Conservation (phyloP, 2,113 vertebrate genomes). For the Pangasianodon hypophthalmus region DNA sequence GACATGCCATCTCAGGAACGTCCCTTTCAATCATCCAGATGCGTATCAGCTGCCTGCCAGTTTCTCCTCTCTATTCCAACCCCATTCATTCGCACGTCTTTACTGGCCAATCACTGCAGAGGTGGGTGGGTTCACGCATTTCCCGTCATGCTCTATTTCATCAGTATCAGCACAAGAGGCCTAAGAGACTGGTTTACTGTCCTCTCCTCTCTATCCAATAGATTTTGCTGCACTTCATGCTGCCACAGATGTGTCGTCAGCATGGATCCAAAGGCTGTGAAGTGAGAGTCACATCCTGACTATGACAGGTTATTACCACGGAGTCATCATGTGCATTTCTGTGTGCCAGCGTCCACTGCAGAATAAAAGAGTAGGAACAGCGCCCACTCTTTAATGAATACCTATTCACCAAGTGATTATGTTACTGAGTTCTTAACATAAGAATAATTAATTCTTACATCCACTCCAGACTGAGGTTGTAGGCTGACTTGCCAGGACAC, state of each 20-base stretch:
- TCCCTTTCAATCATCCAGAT: not conserved
- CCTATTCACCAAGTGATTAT: not conserved
- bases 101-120: not conserved
- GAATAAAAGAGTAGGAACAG: not conserved
- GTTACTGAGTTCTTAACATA: not conserved
- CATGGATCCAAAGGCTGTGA: not conserved
- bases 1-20: not conserved
- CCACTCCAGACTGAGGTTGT: not conserved
- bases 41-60: not conserved
- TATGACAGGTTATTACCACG: not conserved
- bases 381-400: not conserved
- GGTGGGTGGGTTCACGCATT: not conserved
- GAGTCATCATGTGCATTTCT: not conserved
- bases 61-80: not conserved
- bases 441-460: not conserved
- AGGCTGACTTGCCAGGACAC: constrained; percentile 1
- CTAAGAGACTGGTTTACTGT: not conserved
- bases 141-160: not conserved
- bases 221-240: not conserved
- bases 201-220: not conserved
- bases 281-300: not conserved
- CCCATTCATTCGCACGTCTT: not conserved
- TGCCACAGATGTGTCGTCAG: not conserved
- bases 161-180: not conserved
- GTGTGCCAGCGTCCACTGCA: not conserved